Conservation (phyloP, 2,888 invertebrate genomes). For the Scaptomyza cyrtandrae region DNA sequence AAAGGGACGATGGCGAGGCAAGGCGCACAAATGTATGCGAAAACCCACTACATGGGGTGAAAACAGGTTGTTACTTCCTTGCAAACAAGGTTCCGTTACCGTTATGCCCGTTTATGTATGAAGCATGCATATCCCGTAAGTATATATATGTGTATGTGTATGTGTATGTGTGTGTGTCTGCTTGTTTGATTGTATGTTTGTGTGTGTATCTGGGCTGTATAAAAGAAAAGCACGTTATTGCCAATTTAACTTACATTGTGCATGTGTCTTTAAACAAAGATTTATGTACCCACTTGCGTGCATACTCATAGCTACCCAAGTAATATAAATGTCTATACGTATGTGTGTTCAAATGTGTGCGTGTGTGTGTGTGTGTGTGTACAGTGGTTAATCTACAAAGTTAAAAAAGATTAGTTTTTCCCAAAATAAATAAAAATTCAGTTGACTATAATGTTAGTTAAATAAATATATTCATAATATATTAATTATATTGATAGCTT, state of each 20-base stretch:
- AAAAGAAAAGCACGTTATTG: slow-evolving; percentile 79
- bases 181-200: slow-evolving; percentile 20
- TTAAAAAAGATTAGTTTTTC: neutral
- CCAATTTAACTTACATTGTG: slow-evolving; percentile 79
- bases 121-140: slow-evolving; percentile 42
- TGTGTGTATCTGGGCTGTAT: slow-evolving; percentile 66
- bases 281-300: slow-evolving; percentile 80
- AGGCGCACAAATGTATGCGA: slow-evolving; percentile 45
- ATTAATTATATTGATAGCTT: too few relatives aligned
- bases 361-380: neutral
- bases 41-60: slow-evolving; percentile 76
- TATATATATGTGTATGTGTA: too few relatives aligned
- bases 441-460: too few relatives aligned
- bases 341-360: neutral
- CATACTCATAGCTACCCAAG: slow-evolving; percentile 55
- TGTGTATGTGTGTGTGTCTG: slow-evolving; percentile 4
- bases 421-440: too few relatives aligned
- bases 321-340: slow-evolving; percentile 12
- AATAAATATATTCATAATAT: too few relatives aligned
- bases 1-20: slow-evolving; percentile 18
- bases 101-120: slow-evolving; percentile 61
- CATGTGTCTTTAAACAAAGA: slow-evolving; percentile 79
- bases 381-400: slow-evolving; percentile 1
- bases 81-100: slow-evolving; percentile 81
- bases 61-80: slow-evolving; percentile 80